Evolutionary conservation across 2,797 vertebrate species (phyloP), one percentile per base, ranked within the genome.

Genomic region (Bucorvus abyssinicus): DNA sequence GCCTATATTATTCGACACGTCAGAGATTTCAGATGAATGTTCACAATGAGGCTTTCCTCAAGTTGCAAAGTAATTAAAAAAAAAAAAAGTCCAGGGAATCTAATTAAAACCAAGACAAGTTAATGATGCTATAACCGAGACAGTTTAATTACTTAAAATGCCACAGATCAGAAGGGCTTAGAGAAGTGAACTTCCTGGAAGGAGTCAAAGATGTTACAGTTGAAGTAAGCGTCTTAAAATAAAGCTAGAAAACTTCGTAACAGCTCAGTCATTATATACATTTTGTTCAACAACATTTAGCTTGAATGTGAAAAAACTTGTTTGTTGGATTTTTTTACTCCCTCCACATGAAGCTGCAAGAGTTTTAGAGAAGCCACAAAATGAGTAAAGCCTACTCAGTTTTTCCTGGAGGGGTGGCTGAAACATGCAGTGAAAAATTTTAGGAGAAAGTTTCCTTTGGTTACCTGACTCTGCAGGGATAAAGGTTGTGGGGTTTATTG

Each of bases 91-190:
- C 70, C 93, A 86, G 47, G 59, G 82, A 92, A 93, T 95, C 42
- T 95, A 97, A 97, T 97, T 97, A 97, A 97, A 96, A 94, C 53
- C 32, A 93, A 89, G 91, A 76, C 42, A 90, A 94, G 96, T 97
- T 95, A 97, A 96, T 97, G 96, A 95, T 15, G 13, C 82, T 81
- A 67, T 67, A 81, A 84, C 36, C 10, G 82, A 69, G 92, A 92
- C 86, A 91, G 57, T 94, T 95, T 94, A 92, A 97, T 96, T 96
- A 92, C 95, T 94, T 89, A 90, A 97, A 96, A 95, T 94, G 78
- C 65, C 94, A 91, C 63, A 82, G 85, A 88, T 96, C 67, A 93
- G 56, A 92, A 89, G 53, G 83, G 59, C 84, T 88, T 77, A 75
- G 67, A 94, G 92, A 96, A 95, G 89, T 88, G 53, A 79, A 89